Base-by-base conservation (phyloP, 2,888 invertebrate species). In the Deladenus siricidicola region DNA sequence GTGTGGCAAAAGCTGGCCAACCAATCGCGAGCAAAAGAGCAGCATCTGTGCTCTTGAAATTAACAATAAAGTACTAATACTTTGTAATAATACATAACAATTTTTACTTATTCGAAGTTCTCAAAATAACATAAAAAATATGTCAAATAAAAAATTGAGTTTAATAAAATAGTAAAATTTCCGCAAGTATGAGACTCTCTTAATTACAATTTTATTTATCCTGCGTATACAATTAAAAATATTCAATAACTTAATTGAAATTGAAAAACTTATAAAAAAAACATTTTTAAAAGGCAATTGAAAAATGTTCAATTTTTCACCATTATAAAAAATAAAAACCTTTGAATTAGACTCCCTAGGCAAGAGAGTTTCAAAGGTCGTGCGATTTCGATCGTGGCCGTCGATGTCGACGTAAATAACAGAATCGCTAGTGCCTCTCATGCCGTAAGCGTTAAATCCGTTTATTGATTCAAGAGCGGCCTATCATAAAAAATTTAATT, bases 341-440 rank as follows among this genome's bases (percentile, higher is more conserved):
- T 98, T 98, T 0, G 96, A 96, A 80, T 90, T 91, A 0, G 96
- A 96, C 83, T 98, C 98, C 71, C 96, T 84, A 0, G 98, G 98
- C 43, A 94, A 83, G 84, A 98, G 86, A 0, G 94, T 93, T 83
- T 98, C 96, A 80, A 98, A 96, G 73, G 96, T 98, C 80, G 93
- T 96, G 72, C 96, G 85, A 81, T 99, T 99, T 58, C 98, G 85
- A 81, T 96, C 96, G 80, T 99, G 98, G 0, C 98, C 98, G 83
- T 99, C 98, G 74, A 98, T 96, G 79, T 98, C 98, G 1, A 96
- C 94, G 81, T 96, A 98, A 58, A 98, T 88, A 0, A 98, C 96
- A 73, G 93, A 93, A 89, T 93, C 94, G 0, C 92, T 89, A 1
- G 94, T 92, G 21, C 96, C 96, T 75, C 90, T 89, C 71, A 91